Base-by-base conservation (phyloP, 2,888 invertebrate genomes). In the Ophioninae sp. region DNA sequence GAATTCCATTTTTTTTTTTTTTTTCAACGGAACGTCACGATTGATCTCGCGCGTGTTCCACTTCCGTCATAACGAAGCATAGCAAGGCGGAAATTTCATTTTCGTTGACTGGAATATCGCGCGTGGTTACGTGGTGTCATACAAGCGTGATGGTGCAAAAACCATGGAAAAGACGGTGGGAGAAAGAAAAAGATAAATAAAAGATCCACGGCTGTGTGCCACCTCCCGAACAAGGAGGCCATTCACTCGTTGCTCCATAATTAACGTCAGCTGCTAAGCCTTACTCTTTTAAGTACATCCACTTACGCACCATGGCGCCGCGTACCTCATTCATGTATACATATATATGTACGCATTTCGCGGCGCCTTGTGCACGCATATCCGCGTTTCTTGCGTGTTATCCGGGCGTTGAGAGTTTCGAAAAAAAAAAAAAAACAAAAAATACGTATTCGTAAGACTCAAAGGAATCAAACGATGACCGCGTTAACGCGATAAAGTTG, bases 241-340 rank as follows among this genome's bases (percentile, higher is more conserved):
- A 91, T 91, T 91, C 91, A 91, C 90, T 88, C 88, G 85, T 86
- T 87, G 88, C 89, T 85, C 86, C 87, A 87, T 91, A 91, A 91
- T 91, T 91, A 91, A 89, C 90, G 89, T 90, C 91, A 91, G 91
- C 91, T 91, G 91, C 91, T 89, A 88, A 86, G 84, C 81, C 84
- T 67, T 84, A 84, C 85, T 81, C 86, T 87, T 86, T 87, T 87
- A 88, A 88, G 90, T 89, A 88, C 87, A 85, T 87, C 88, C 89
- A 89, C 89, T 89, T 89, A 88, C 86, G 87, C 85, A 86, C 82
- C 88, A 86, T 87, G 88, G 87, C 89, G 89, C 86, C 90, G 89
- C 70, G 83, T 50, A 37, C 85, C 84, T 85, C 41, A 20, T 59
- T 5, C 20, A 6, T 23, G 20, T 39, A 30, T 50, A 30, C 13